Evolutionary conservation across 2,888 invertebrate species (phyloP).

Genomic region (Loripinus fragilis): DNA sequence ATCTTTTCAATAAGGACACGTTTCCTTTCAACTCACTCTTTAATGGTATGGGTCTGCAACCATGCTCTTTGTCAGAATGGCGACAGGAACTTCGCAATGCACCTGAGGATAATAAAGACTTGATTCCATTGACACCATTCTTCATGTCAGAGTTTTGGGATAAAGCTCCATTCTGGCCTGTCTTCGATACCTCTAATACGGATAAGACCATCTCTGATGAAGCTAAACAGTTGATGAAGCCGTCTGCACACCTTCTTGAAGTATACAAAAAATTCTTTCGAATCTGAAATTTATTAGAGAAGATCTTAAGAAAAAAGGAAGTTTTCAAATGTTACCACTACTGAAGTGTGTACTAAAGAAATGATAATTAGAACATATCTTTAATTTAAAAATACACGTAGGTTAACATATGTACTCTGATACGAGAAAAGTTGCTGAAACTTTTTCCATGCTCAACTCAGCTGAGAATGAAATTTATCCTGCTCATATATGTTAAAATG

Average conservation of each 20-base stretch:
- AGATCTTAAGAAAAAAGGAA: no score
- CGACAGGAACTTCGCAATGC: slow-evolving; percentile 51
- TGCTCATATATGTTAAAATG: no score
- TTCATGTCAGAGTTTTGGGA: slow-evolving; percentile 70
- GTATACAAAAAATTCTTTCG: slow-evolving; percentile 65
- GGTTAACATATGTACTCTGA: no score
- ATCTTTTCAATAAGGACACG: slow-evolving; percentile 66
- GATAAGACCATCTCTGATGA: slow-evolving; percentile 54
- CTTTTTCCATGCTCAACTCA: no score
- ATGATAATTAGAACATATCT: no score
- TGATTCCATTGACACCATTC: slow-evolving; percentile 68
- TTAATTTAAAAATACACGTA: no score
- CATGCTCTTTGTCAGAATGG: slow-evolving; percentile 63
- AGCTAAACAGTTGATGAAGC: slow-evolving; percentile 53
- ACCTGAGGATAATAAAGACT: slow-evolving; percentile 54
- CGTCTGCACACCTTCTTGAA: slow-evolving; percentile 57
- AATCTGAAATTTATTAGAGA: slow-evolving; percentile 31
- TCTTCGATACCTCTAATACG: slow-evolving; percentile 66
- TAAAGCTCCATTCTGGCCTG: slow-evolving; percentile 64
- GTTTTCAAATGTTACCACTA: no score
- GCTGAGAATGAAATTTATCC: no score
- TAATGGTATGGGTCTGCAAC: slow-evolving; percentile 56
- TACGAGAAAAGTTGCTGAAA: no score
- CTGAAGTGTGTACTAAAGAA: no score
- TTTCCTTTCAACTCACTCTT: slow-evolving; percentile 67